phyloP scores from a whole-genome alignment of 2,113 vertebrate species.

The Anas platyrhynchos region DNA sequence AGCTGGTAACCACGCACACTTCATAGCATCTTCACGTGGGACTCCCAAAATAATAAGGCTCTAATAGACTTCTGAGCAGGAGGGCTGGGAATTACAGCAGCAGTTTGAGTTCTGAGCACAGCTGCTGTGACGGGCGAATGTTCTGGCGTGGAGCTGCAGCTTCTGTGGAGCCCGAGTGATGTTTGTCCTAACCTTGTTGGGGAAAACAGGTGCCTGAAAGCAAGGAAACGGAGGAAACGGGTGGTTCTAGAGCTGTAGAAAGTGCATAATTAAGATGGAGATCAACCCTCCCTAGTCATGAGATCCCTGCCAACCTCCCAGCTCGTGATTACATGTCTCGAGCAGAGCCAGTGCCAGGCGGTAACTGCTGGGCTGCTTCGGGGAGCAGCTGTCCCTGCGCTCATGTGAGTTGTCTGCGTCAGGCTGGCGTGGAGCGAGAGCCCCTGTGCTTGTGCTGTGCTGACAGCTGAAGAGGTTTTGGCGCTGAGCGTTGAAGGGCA shows the following conservation, averaged over 20 bases:
- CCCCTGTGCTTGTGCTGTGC: not conserved
- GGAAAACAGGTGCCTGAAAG: not conserved
- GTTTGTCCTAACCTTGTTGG: not conserved
- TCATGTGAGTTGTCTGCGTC: not conserved
- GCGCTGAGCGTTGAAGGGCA: not conserved
- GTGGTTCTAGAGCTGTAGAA: not conserved
- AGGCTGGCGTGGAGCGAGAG: not conserved
- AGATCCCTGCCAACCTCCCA: not conserved
- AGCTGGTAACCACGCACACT: not conserved
- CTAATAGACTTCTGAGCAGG: not conserved
- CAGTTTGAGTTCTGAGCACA: not conserved
- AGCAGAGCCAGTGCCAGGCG: constrained; percentile 5
- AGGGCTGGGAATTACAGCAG: not conserved
- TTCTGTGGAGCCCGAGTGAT: not conserved
- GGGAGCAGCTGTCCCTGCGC: constrained; percentile 1
- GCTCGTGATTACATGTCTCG: not conserved
- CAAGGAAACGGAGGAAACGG: not conserved
- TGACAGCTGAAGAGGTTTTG: constrained; percentile 54
- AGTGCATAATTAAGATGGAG: not conserved
- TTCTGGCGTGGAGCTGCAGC: not conserved
- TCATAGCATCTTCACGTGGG: not conserved
- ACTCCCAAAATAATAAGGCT: not conserved
- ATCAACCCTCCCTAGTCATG: not conserved
- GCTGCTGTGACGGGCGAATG: fast-evolving
- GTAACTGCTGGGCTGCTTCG: not conserved